phyloP scores from a whole-genome alignment of 2,888 invertebrate species.

The Cryptus viduatorius region DNA sequence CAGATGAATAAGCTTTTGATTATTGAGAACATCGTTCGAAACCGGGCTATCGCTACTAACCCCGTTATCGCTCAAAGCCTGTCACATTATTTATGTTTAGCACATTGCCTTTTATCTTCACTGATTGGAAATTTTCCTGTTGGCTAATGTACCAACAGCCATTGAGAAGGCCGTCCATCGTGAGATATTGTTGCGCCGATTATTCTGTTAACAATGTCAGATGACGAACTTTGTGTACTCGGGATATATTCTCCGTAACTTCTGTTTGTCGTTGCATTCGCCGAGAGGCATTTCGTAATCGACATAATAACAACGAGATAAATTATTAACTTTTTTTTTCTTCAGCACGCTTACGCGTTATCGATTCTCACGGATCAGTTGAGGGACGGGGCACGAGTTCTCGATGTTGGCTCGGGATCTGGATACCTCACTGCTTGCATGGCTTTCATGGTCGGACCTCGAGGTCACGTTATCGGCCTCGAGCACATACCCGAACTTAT shows the following conservation, averaged over 20 bases:
- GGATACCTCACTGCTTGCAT: constrained; percentile 87
- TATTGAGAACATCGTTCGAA: constrained; percentile 61
- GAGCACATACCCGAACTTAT: constrained; percentile 87
- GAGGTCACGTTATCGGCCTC: constrained; percentile 86
- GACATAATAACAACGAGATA: not conserved
- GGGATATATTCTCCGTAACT: not conserved
- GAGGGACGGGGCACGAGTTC: constrained; percentile 84
- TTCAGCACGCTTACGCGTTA: constrained; percentile 96
- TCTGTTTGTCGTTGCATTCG: not conserved
- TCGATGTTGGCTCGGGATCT: constrained; percentile 88
- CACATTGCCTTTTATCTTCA: constrained; percentile 61
- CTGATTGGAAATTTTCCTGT: constrained; percentile 70
- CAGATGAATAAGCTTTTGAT: constrained; percentile 25
- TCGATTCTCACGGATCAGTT: constrained; percentile 93
- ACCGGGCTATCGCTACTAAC: constrained; percentile 73
- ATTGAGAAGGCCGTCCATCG: constrained; percentile 11
- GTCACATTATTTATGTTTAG: constrained; percentile 56
- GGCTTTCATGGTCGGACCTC: constrained; percentile 86
- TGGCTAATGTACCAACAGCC: constrained; percentile 6
- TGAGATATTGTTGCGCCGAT: constrained; percentile 17
- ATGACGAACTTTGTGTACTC: no score
- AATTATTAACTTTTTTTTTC: constrained; percentile 36
- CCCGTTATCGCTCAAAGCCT: constrained; percentile 65
- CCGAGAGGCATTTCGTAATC: not conserved
- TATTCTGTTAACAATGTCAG: no score